Conservation (phyloP, 2,113 vertebrate genomes). For the Cephalopterus ornatus region DNA sequence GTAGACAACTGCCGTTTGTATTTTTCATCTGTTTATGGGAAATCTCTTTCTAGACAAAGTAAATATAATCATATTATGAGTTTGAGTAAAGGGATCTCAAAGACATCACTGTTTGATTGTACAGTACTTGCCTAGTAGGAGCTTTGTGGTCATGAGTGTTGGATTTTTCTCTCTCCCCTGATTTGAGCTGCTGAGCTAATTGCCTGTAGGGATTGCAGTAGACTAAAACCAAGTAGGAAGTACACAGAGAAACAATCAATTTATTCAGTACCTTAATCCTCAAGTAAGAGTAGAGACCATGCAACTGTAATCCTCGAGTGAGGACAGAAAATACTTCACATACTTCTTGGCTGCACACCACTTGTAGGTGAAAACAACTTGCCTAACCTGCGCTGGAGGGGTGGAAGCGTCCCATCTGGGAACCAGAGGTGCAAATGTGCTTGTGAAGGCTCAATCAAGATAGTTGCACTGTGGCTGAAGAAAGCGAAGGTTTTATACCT, state of each 20-base stretch:
- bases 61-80: background rate
- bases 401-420: background rate
- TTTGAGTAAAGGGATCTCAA: slow-evolving; percentile 12
- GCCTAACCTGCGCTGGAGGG: background rate
- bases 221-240: background rate
- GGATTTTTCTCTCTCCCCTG: slow-evolving; percentile 3
- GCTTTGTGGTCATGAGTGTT: slow-evolving; percentile 12
- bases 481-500: background rate
- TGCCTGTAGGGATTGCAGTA: background rate
- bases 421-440: background rate
- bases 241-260: background rate
- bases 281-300: background rate
- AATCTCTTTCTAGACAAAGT: background rate
- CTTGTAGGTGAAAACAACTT: background rate
- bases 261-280: slow-evolving; percentile 35
- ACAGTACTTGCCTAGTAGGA: background rate
- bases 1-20: background rate
- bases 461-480: background rate
- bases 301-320: background rate
- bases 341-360: background rate
- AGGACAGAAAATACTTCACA: background rate
- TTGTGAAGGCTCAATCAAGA: background rate
- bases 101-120: background rate
- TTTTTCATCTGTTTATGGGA: background rate
- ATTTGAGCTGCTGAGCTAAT: slow-evolving; percentile 1